A percentile compares a stretch with the other conserved stretches of the same genome.
Conservation (phyloP, 2,888 invertebrate genomes). For the Erpobdella octoculata region DNA sequence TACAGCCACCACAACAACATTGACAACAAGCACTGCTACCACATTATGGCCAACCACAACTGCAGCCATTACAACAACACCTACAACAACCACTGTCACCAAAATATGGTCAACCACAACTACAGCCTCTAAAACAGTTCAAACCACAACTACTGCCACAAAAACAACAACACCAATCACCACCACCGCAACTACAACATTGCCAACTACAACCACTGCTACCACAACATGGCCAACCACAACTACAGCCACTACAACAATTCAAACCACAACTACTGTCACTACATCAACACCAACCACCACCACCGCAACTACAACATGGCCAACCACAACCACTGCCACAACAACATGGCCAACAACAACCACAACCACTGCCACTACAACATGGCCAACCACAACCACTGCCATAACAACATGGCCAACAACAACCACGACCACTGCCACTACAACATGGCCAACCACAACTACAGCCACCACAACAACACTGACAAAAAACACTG, state of each 20-base stretch:
- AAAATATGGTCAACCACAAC: background rate
- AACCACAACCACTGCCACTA: background rate
- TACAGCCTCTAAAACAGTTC: background rate
- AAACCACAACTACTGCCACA: background rate
- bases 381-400: constrained; percentile 2
- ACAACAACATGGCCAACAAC: background rate
- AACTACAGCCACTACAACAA: background rate
- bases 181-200: too few species aligned
- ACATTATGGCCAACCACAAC: background rate
- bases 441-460: background rate
- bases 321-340: constrained; percentile 5
- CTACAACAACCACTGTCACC: background rate
- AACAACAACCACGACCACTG: background rate
- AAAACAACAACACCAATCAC: background rate
- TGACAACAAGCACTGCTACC: constrained; percentile 10
- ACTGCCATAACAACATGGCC: background rate
- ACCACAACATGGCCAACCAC: background rate
- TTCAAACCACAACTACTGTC: background rate
- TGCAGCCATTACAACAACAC: too few species aligned
- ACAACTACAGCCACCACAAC: background rate
- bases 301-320: constrained; percentile 13
- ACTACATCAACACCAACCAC: constrained; percentile 4
- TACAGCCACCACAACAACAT: constrained; percentile 5
- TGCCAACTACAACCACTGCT: background rate
- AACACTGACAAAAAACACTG: background rate